Evolutionary conservation across 2,797 vertebrate species (phyloP).

Genomic region (Tinamus major): DNA sequence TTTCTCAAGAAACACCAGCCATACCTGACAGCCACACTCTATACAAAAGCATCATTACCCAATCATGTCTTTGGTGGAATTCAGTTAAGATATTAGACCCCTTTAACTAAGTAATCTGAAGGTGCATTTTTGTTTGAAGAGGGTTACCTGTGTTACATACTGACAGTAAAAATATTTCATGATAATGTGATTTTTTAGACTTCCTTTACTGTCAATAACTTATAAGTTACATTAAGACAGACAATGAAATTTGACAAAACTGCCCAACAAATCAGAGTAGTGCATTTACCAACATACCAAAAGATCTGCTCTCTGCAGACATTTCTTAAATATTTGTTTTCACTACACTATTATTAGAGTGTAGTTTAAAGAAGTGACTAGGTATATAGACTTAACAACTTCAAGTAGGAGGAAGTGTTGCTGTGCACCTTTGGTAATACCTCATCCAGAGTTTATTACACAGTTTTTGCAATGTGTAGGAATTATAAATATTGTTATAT

Average conservation of each 20-base stretch:
- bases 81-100: background rate
- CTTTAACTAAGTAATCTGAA: background rate
- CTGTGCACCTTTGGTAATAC: background rate
- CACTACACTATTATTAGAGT: background rate
- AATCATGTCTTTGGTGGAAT: background rate
- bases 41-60: background rate
- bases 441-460: background rate
- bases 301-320: background rate
- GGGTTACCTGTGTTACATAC: background rate
- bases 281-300: background rate
- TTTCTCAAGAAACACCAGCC: conserved; percentile 21
- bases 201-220: background rate
- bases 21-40: background rate
- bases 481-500: conserved; percentile 15
- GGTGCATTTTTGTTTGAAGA: background rate
- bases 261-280: background rate
- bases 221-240: background rate
- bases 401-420: conserved; percentile 6
- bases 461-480: background rate
- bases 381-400: background rate
- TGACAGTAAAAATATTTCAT: background rate
- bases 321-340: background rate
- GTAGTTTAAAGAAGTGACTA: conserved; percentile 2
- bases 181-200: background rate
- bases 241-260: background rate